Conservation (phyloP, 2,888 invertebrate species). For the Microplitis deprimator region DNA sequence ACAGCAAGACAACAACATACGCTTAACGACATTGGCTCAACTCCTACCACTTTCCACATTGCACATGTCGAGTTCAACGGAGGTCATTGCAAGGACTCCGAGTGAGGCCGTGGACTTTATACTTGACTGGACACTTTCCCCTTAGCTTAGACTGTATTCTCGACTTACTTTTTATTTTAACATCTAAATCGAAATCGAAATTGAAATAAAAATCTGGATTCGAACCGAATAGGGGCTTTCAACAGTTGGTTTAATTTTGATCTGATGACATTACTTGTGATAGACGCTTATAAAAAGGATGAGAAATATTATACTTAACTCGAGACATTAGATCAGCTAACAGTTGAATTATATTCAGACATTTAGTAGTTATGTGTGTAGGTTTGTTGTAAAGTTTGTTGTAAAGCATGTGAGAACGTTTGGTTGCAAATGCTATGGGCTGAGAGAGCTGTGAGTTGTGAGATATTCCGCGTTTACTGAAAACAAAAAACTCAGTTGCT, state of each 20-base stretch:
- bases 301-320: not conserved
- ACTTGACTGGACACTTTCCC: constrained; percentile 52
- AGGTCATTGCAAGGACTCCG: constrained; percentile 68
- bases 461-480: constrained; percentile 27
- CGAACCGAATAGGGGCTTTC: not conserved
- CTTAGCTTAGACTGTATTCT: constrained; percentile 15
- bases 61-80: constrained; percentile 60
- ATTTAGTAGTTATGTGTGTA: not conserved
- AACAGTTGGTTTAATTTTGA: too few relatives aligned
- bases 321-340: not conserved
- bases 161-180: constrained; percentile 5
- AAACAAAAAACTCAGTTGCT: constrained; percentile 1
- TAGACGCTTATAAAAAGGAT: too few relatives aligned
- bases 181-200: not conserved
- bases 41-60: constrained; percentile 36
- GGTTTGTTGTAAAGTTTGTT: not conserved
- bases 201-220: not conserved
- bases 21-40: constrained; percentile 35
- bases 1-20: constrained; percentile 31
- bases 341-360: not conserved
- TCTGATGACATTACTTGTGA: too few relatives aligned
- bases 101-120: constrained; percentile 47
- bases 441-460: not conserved
- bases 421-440: not conserved
- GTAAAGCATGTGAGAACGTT: not conserved